A percentile compares a stretch with the other conserved stretches of the same genome.
Conservation (phyloP, 1,140 invertebrate genomes). For the Micrasema minimum region DNA sequence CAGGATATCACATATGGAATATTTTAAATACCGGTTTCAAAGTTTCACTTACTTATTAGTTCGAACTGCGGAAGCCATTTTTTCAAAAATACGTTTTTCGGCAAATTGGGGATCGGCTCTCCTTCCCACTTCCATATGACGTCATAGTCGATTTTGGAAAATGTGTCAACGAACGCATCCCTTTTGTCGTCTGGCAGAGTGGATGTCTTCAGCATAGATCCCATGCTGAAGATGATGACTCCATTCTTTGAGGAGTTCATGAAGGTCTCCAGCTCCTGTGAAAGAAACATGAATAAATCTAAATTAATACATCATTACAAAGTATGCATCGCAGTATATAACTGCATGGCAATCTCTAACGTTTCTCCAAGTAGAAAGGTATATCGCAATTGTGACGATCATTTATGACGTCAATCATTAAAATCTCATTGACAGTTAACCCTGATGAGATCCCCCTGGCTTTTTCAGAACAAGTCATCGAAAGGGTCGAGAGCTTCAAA, state of each 20-base stretch:
- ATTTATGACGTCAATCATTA: too few species aligned
- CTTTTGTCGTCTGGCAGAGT: slow-evolving; percentile 63
- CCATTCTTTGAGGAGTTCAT: slow-evolving; percentile 73
- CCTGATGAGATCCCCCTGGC: too few species aligned
- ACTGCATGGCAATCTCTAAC: too few species aligned
- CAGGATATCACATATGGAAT: too few species aligned
- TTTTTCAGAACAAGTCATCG: too few species aligned
- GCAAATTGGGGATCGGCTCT: slow-evolving; percentile 59
- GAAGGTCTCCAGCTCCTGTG: slow-evolving; percentile 72
- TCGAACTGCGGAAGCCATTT: slow-evolving; percentile 74
- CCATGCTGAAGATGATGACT: slow-evolving; percentile 74
- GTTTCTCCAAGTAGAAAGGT: too few species aligned
- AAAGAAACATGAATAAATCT: slow-evolving; percentile 56
- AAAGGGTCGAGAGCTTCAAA: too few species aligned
- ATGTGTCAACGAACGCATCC: slow-evolving; percentile 63
- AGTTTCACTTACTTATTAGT: slow-evolving; percentile 68
- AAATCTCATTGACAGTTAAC: too few species aligned
- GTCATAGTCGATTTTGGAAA: slow-evolving; percentile 67
- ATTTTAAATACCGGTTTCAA: too few species aligned
- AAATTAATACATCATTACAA: too few species aligned
- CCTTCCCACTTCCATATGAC: slow-evolving; percentile 77
- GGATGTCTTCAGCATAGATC: slow-evolving; percentile 69
- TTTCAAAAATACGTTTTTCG: slow-evolving; percentile 66
- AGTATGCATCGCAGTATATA: too few species aligned
- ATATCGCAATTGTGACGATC: too few species aligned